phyloP scores from a whole-genome alignment of 92 coral and sea anemone genomes.

The Epizoanthus rinbou region DNA sequence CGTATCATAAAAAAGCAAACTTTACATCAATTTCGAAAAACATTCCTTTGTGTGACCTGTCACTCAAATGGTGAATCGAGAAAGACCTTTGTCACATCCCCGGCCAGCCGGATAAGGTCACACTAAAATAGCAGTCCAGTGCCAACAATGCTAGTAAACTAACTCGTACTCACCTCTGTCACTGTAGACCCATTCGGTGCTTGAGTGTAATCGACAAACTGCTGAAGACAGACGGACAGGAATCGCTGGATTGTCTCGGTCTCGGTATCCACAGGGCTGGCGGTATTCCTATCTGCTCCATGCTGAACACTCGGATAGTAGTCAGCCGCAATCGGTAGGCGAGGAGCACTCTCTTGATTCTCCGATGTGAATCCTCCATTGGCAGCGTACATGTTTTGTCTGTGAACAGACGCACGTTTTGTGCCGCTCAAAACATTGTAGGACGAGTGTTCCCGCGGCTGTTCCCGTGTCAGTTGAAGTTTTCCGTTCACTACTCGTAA shows the following conservation, averaged over 20 bases:
- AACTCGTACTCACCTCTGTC: constrained; percentile 1
- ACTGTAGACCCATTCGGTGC: neutral
- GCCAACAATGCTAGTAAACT: neutral
- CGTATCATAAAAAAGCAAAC: no score
- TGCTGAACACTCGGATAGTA: constrained; percentile 3
- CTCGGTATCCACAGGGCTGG: constrained; percentile 10
- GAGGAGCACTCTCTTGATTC: neutral
- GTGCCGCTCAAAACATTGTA: constrained; percentile 15
- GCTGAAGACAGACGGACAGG: constrained; percentile 37
- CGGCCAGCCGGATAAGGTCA: no score
- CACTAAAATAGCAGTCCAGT: no score
- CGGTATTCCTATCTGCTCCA: neutral
- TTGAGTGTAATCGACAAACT: constrained; percentile 30
- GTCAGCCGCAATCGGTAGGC: constrained; percentile 14
- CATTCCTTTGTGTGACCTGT: no score
- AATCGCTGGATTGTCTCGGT: constrained; percentile 33
- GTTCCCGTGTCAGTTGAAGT: constrained; percentile 28
- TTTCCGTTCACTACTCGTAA: constrained; percentile 33
- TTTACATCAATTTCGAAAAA: no score
- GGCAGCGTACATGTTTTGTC: constrained; percentile 24
- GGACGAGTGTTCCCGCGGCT: neutral
- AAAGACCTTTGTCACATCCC: no score
- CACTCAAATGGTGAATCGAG: no score
- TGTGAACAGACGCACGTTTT: neutral
- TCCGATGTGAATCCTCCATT: constrained; percentile 32